Conservation (phyloP, 1,140 invertebrate genomes). For the Bombus vancouverensis region DNA sequence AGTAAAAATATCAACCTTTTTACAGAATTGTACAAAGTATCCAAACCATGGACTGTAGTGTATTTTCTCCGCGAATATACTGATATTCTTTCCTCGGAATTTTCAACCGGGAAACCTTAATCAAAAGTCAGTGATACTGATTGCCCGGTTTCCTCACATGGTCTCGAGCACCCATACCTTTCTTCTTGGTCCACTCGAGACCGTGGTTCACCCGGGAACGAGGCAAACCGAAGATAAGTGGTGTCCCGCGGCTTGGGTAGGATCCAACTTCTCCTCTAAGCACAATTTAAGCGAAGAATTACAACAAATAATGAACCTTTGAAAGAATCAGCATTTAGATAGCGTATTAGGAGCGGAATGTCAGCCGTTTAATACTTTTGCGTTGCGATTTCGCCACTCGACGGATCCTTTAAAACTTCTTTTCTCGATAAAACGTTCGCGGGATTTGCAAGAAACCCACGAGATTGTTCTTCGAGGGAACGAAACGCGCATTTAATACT, state of each 20-base stretch:
- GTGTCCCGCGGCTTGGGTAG: slow-evolving; percentile 29
- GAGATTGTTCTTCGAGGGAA: neutral
- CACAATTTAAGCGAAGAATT: slow-evolving; percentile 66
- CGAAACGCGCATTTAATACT: slow-evolving; percentile 23
- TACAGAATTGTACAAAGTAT: too few relatives aligned
- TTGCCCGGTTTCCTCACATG: neutral
- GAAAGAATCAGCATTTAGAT: slow-evolving; percentile 74
- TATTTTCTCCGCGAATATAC: too few relatives aligned
- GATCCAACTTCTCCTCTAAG: slow-evolving; percentile 50
- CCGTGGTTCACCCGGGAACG: neutral
- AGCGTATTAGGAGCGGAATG: slow-evolving; percentile 59
- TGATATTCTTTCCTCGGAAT: neutral
- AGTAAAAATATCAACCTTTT: too few relatives aligned
- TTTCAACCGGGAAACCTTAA: too few relatives aligned
- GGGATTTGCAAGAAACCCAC: slow-evolving; percentile 17
- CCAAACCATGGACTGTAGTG: too few relatives aligned
- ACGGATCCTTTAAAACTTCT: neutral
- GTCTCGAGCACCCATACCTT: neutral
- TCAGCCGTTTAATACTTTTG: slow-evolving; percentile 28
- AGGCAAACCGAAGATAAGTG: slow-evolving; percentile 27
- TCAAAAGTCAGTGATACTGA: neutral
- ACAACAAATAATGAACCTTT: slow-evolving; percentile 71
- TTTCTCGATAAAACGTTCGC: neutral
- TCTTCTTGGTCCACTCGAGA: neutral
- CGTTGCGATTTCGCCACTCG: slow-evolving; percentile 40